Base-by-base conservation (phyloP, 2,797 vertebrate species). In the Sarcoramphus papa region DNA sequence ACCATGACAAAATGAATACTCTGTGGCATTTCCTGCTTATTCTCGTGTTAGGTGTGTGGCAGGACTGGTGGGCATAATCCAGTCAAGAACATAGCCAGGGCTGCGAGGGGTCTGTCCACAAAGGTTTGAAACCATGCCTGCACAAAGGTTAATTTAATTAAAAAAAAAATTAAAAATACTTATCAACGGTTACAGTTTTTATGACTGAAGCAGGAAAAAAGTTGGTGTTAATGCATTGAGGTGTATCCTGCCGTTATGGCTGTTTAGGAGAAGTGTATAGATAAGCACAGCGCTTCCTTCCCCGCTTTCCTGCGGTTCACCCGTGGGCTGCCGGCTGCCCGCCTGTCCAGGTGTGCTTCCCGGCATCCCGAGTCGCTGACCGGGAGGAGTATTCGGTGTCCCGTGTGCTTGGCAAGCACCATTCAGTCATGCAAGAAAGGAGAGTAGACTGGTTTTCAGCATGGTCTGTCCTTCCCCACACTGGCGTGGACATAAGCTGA, bases 331-430 rank as follows among this genome's bases (percentile, higher is more conserved):
- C 70, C 2, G 1, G 41, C 72, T 81, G n/a, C 23, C 65, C 0
- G 0, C 59, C 84, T 41, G 14, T 7, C 75, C 59, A 9, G 31
- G 25, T n/a, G 63, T 50, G 14, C 63, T 87, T 62, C 67, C 22
- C 2, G 0, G 30, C 51, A 43, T 51, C 50, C 41, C 0, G 0
- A 20, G 22, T 41, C 1, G 1, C 56, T 54, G 60, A 18, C 54
- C 1, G 0, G 12, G 40, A 43, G 24, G n/a, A 53, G 12, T 18
- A 48, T n/a, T 33, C 14, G 8, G 21, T 28, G 4, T 51, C 47
- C 57, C 0, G 0, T 23, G 51, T 47, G 53, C 48, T 53, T 31
- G 48, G 23, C 43, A 37, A 87, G 63, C 53, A 35, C 24, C 10
- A 0, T n/a, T 68, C 0, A 1, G 25, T 68, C 62, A 35, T 9